A percentile compares a stretch with the other conserved stretches of the same genome.
These are phyloP conservation scores for Probosciger aterrimus DNA, from an alignment of 2,113 vertebrate species.

Conservation along the genomic window DNA sequence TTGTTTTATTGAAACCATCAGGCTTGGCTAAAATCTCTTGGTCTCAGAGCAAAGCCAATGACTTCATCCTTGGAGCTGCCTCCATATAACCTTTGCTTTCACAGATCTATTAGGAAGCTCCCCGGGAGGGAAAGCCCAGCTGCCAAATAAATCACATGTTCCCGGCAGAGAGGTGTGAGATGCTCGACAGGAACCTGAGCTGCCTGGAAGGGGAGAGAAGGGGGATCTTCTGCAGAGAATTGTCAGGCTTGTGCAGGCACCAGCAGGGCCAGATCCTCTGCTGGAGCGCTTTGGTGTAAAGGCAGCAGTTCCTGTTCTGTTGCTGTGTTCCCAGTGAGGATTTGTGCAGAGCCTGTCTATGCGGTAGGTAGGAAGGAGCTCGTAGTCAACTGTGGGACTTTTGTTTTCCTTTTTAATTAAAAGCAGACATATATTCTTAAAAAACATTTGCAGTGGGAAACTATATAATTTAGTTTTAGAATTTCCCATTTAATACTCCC, in stretches of 20 bases:
- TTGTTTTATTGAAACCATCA: conserved; percentile 67
- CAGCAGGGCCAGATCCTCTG: background rate
- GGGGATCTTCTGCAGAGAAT: conserved; percentile 4
- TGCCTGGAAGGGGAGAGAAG: background rate
- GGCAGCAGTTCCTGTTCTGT: background rate
- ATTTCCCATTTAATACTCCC: conserved; percentile 69
- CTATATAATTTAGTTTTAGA: conserved; percentile 54
- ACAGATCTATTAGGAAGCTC: conserved; percentile 58
- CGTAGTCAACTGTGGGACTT: background rate
- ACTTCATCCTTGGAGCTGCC: conserved; percentile 66
- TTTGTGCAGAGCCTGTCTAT: background rate
- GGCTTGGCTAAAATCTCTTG: conserved; percentile 42
- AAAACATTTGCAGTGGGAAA: conserved; percentile 49
- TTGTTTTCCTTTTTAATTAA: conserved; percentile 72
- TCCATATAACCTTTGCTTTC: conserved; percentile 21
- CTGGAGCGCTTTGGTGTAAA: accelerated
- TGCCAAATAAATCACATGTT: conserved; percentile 58
- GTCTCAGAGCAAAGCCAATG: conserved; percentile 48
- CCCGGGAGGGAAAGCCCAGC: conserved; percentile 29
- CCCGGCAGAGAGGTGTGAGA: conserved; percentile 35
- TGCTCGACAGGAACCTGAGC: conserved; percentile 5
- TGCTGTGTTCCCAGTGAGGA: background rate
- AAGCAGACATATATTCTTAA: conserved; percentile 32
- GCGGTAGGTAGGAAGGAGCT: background rate
- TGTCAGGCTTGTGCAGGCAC: background rate